Evolutionary conservation across 2,797 vertebrate species (phyloP).

Genomic region (Geotria australis): DNA sequence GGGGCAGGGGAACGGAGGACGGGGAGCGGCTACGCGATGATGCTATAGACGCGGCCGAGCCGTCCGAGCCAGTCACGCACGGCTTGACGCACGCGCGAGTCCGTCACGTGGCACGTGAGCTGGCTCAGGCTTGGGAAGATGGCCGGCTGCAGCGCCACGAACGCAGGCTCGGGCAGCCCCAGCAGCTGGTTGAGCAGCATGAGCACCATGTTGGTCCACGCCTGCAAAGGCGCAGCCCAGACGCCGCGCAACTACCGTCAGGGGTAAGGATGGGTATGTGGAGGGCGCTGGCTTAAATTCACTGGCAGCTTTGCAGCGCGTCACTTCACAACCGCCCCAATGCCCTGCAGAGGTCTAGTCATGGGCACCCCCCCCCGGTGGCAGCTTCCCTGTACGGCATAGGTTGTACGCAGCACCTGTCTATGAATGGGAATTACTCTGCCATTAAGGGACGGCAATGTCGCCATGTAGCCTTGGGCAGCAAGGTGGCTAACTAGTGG

Average conservation of each 20-base stretch:
- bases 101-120: conserved; percentile 70
- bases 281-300: conserved; percentile 24
- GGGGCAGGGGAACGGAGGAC: too few relatives aligned
- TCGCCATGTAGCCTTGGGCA: too few relatives aligned
- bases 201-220: conserved; percentile 93
- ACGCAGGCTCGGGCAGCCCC: conserved; percentile 43
- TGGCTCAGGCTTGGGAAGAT: conserved; percentile 87
- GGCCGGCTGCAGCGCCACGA: conserved; percentile 54
- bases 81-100: conserved; percentile 51
- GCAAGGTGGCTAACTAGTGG: too few relatives aligned
- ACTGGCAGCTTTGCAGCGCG: too few relatives aligned
- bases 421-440: too few relatives aligned
- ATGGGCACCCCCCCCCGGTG: too few relatives aligned
- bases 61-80: conserved; percentile 73
- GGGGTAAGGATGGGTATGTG: conserved; percentile 63
- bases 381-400: too few relatives aligned
- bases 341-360: too few relatives aligned
- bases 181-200: conserved; percentile 77
- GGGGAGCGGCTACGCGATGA: conserved; percentile 14
- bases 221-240: conserved; percentile 13
- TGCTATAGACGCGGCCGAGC: conserved; percentile 60
- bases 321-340: too few relatives aligned
- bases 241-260: conserved; percentile 8
- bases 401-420: too few relatives aligned
- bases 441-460: too few relatives aligned